phyloP scores from a whole-genome alignment of 2,113 vertebrate species.

The Dunckerocampus dactyliophorus region DNA sequence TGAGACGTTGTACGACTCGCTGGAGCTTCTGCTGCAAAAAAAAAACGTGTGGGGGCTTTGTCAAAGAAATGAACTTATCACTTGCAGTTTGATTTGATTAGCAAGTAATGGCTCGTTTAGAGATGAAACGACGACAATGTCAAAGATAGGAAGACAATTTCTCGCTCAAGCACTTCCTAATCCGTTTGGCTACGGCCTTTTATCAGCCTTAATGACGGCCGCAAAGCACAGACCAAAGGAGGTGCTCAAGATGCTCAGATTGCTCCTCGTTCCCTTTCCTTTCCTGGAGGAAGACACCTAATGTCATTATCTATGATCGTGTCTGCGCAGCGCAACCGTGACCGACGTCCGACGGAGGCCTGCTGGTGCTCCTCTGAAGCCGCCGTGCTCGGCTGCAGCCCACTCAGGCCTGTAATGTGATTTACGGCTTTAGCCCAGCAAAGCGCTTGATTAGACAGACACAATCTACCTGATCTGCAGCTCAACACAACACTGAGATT shows the following conservation, averaged over 20 bases:
- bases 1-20: neutral
- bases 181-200: slow-evolving; percentile 54
- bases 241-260: no score
- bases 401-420: slow-evolving; percentile 60
- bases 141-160: slow-evolving; percentile 51
- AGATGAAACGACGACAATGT: slow-evolving; percentile 55
- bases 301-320: slow-evolving; percentile 70
- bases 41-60: neutral
- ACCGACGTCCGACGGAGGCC: slow-evolving; percentile 57
- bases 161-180: slow-evolving; percentile 59
- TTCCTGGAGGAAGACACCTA: slow-evolving; percentile 60
- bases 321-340: slow-evolving; percentile 57
- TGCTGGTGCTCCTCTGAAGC: slow-evolving; percentile 49
- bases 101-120: slow-evolving; percentile 49
- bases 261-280: slow-evolving; percentile 54
- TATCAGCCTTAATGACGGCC: slow-evolving; percentile 59
- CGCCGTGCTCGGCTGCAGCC: slow-evolving; percentile 50
- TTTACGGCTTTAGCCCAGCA: slow-evolving; percentile 53
- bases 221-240: slow-evolving; percentile 33
- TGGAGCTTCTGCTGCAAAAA: no score
- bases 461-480: slow-evolving; percentile 65
- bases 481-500: slow-evolving; percentile 57
- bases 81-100: slow-evolving; percentile 41
- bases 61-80: slow-evolving; percentile 19
- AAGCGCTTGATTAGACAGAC: slow-evolving; percentile 63